Evolutionary conservation across 2,797 vertebrate genomes (phyloP).

Genomic region (Adrianichthys oophorus): DNA sequence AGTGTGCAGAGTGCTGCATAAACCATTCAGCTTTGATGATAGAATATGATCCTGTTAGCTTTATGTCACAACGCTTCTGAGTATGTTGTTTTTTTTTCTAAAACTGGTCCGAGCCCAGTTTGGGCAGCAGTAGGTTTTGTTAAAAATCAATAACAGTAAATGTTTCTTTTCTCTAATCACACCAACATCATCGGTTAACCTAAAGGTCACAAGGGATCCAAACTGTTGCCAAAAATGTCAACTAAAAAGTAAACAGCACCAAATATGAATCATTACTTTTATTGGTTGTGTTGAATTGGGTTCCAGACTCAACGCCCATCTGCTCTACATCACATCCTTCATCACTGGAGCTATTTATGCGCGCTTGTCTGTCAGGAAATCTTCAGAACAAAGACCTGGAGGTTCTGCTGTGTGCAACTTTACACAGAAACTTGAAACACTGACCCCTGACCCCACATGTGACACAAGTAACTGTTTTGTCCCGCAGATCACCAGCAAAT

Average conservation of each 20-base stretch:
- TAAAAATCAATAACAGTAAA: slow-evolving; percentile 5
- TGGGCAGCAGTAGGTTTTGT: slow-evolving; percentile 5
- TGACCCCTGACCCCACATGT: slow-evolving; percentile 62
- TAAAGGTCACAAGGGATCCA: slow-evolving; percentile 2
- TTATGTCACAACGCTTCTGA: slow-evolving; percentile 2
- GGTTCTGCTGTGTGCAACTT: slow-evolving; percentile 56
- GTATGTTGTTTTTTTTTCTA: neutral
- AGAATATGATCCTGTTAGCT: slow-evolving; percentile 2
- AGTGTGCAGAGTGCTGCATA: slow-evolving; percentile 1
- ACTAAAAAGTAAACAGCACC: slow-evolving; percentile 7
- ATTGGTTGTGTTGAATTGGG: slow-evolving; percentile 19
- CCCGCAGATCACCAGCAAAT: slow-evolving; percentile 51
- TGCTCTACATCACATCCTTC: slow-evolving; percentile 57
- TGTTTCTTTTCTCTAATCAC: slow-evolving; percentile 20
- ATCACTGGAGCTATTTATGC: slow-evolving; percentile 43
- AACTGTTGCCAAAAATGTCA: neutral
- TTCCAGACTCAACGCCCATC: slow-evolving; percentile 27
- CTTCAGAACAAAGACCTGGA: slow-evolving; percentile 60
- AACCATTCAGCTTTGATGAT: slow-evolving; percentile 1
- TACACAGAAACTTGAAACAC: slow-evolving; percentile 62
- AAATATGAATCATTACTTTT: slow-evolving; percentile 21
- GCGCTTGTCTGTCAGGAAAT: slow-evolving; percentile 49
- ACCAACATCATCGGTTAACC: slow-evolving; percentile 9
- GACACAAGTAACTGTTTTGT: slow-evolving; percentile 63
- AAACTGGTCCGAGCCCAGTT: slow-evolving; percentile 1